Base-by-base conservation (phyloP, 2,888 invertebrate species). In the Acrocyrtus sp. region DNA sequence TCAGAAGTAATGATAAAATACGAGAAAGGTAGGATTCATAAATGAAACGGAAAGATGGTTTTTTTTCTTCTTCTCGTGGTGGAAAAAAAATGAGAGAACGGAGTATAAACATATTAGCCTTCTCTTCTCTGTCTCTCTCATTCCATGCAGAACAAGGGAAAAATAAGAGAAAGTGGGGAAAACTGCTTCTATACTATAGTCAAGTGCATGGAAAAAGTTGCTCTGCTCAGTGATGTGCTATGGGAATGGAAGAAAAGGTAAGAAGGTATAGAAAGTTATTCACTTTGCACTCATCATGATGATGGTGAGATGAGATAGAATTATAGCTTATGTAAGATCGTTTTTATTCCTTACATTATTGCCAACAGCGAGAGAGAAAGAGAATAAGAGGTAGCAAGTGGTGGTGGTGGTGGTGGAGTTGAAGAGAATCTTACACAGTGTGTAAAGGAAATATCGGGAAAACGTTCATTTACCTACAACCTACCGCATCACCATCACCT, bases 1-100 rank as follows among this genome's bases (percentile, higher is more conserved):
- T 72, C 63, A 63, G 58, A 34, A 63, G 62, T 72, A 72, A 72
- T 72, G 70, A 72, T 72, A 72, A 72, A 72, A 72, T 72, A 72
- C 63, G 70, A 72, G 63, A 58, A 72, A 72, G 57, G 57, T 63
- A 63, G 50, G 70, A 72, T 58, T 72, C 70, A 58, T 72, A 63
- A 57, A 63, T 72, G 70, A 63, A 70, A 63, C 56, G 63, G 70
- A 63, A 48, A 57, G 69, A 61, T 69, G 51, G 51, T 19, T 43
- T n/a, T 5, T 61, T 19, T n/a, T 62, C n/a, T n/a, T n/a, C n/a
- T n/a, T n/a, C n/a, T 41, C 10, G 24, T 2, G 27, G 47, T 12
- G 26, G 17, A 24, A 43, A 63, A 39, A 50, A 24, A 50, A 50
- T 21, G 29, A 50, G 39, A 61, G 50, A 61, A 61, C 29, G 50